These are phyloP conservation scores for Phalanger gymnotis DNA, from an alignment of 2,797 vertebrate species.

Conservation along the genomic window DNA sequence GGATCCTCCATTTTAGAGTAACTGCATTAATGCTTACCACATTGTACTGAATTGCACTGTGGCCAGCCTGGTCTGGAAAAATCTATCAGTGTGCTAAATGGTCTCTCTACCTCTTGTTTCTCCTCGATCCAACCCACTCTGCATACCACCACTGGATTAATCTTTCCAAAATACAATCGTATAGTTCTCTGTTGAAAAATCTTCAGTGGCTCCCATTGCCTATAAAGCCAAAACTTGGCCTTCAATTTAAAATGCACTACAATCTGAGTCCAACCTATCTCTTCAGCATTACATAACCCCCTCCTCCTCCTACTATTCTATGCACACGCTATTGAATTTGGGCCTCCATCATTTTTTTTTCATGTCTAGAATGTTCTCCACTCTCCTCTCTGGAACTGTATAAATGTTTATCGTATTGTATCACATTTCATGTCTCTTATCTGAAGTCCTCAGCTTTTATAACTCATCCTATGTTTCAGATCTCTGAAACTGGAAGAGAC, in stretches of 20 bases:
- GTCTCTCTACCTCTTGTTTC: slow-evolving; percentile 39
- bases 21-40: neutral
- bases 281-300: neutral
- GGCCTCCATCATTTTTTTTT: neutral
- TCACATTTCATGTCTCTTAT: too few species aligned
- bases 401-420: too few species aligned
- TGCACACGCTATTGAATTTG: too few species aligned
- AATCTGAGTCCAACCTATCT: slow-evolving; percentile 41
- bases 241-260: neutral
- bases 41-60: neutral
- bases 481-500: neutral
- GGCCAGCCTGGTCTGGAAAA: neutral
- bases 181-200: slow-evolving; percentile 42
- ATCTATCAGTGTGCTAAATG: slow-evolving; percentile 25
- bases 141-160: slow-evolving; percentile 37
- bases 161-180: slow-evolving; percentile 24
- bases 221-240: slow-evolving; percentile 24
- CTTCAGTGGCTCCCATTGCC: slow-evolving; percentile 29
- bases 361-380: neutral
- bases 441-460: neutral
- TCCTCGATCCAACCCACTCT: slow-evolving; percentile 46
- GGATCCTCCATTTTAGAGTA: neutral
- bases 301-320: neutral
- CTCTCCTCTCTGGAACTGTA: neutral
- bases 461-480: neutral